phyloP scores from a whole-genome alignment of 1,140 invertebrate species.

The Drosophila insularis region DNA sequence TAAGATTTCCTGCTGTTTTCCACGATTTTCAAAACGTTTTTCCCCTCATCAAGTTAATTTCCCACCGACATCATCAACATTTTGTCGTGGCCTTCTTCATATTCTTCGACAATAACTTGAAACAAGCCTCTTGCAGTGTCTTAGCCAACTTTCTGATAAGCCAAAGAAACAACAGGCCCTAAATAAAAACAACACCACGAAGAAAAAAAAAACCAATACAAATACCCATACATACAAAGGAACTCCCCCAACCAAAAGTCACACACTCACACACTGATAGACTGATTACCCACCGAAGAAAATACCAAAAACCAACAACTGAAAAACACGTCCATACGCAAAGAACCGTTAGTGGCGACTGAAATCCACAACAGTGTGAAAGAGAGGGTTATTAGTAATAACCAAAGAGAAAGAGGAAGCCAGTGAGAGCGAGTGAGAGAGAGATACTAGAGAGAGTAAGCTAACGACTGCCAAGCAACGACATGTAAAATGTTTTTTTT shows the following conservation, averaged over 20 bases:
- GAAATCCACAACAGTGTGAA: constrained; percentile 36
- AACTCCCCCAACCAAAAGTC: constrained; percentile 12
- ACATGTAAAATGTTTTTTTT: constrained; percentile 53
- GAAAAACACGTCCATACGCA: constrained; percentile 78
- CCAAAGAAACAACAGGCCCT: constrained; percentile 48
- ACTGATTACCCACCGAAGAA: constrained; percentile 25
- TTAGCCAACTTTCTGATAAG: constrained; percentile 68
- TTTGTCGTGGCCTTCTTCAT: constrained; percentile 5
- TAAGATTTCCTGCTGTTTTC: constrained; percentile 1
- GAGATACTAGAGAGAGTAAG: background rate
- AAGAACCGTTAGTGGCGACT: constrained; percentile 82
- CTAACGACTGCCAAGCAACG: constrained; percentile 43
- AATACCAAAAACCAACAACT: constrained; percentile 12
- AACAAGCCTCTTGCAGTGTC: constrained; percentile 37
- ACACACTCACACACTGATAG: background rate
- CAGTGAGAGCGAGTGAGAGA: background rate
- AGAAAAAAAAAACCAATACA: constrained; percentile 30
- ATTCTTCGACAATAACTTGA: background rate
- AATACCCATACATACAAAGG: constrained; percentile 47
- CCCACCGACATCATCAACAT: background rate
- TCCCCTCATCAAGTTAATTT: background rate
- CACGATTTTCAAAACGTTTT: constrained; percentile 6
- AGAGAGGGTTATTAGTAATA: constrained; percentile 31
- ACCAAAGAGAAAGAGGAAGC: constrained; percentile 18
- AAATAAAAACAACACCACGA: constrained; percentile 51